A percentile compares a stretch with the other conserved stretches of the same genome.
Evolutionary conservation across 2,113 vertebrate genomes (phyloP).

Genomic region (Psephotus haematonotus): DNA sequence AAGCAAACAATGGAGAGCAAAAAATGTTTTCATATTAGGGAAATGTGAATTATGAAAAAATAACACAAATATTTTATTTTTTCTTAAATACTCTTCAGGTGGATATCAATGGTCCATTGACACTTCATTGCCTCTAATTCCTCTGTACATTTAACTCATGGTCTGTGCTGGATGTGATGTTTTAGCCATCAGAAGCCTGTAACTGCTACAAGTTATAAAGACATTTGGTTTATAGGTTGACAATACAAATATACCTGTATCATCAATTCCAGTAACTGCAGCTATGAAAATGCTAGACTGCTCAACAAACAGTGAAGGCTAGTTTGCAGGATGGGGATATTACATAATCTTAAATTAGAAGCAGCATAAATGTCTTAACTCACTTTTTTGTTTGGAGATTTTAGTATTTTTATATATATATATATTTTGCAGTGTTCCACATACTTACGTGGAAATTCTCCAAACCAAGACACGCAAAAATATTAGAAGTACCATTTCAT

Average conservation of each 20-base stretch:
- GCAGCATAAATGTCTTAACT: accelerated
- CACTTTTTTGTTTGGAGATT: background rate
- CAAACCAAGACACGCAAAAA: background rate
- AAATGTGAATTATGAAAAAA: constrained; percentile 17
- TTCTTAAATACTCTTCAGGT: background rate
- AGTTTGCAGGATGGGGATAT: background rate
- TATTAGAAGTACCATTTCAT: background rate
- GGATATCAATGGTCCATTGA: background rate
- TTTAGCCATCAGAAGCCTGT: background rate
- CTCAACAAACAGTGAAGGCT: background rate
- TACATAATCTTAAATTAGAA: background rate
- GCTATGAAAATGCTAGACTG: background rate
- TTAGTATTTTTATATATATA: background rate
- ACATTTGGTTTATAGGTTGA: background rate
- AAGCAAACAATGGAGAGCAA: constrained; percentile 51
- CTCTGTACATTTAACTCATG: background rate
- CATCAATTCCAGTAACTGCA: background rate
- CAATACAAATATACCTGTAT: background rate
- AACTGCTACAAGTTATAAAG: background rate
- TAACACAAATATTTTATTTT: background rate
- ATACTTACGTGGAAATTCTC: background rate
- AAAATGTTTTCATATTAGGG: constrained; percentile 33
- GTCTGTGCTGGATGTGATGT: background rate
- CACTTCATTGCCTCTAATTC: background rate
- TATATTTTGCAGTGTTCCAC: background rate